Conservation (phyloP, 1,140 invertebrate species). For the Dufourea novaeangliae region DNA sequence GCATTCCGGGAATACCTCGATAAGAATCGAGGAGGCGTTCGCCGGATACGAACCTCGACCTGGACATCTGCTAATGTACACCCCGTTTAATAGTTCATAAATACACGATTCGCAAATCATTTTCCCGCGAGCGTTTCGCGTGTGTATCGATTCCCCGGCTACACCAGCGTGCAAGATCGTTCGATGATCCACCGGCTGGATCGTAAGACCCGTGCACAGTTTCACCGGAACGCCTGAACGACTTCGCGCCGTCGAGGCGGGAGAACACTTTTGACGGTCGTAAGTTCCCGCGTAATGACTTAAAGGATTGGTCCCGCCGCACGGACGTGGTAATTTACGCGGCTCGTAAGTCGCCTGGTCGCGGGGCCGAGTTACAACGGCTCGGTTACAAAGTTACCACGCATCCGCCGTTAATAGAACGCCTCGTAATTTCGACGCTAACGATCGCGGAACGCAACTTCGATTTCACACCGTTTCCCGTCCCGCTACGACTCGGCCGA, state of each 20-base stretch:
- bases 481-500: not conserved
- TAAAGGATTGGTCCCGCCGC: slow-evolving; percentile 28
- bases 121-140: slow-evolving; percentile 4
- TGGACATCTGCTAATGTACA: too few relatives aligned
- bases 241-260: too few relatives aligned
- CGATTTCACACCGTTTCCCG: not conserved
- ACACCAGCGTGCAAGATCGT: too few relatives aligned
- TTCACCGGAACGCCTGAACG: not conserved
- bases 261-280: slow-evolving; percentile 43
- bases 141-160: slow-evolving; percentile 9
- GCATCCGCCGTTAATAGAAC: slow-evolving; percentile 22
- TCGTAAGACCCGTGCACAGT: not conserved
- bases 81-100: slow-evolving; percentile 35
- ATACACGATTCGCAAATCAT: slow-evolving; percentile 23
- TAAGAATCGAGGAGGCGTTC: not conserved
- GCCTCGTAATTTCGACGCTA: slow-evolving; percentile 50
- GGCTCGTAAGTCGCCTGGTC: slow-evolving; percentile 41
- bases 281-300: slow-evolving; percentile 51
- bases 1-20: not conserved
- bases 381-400: slow-evolving; percentile 40
- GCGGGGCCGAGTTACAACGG: not conserved
- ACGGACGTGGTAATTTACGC: slow-evolving; percentile 36
- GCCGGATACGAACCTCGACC: too few relatives aligned
- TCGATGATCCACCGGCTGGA: too few relatives aligned
- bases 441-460: slow-evolving; percentile 34